phyloP scores from a whole-genome alignment of 2,888 invertebrate species.

The Pomacea canaliculata region DNA sequence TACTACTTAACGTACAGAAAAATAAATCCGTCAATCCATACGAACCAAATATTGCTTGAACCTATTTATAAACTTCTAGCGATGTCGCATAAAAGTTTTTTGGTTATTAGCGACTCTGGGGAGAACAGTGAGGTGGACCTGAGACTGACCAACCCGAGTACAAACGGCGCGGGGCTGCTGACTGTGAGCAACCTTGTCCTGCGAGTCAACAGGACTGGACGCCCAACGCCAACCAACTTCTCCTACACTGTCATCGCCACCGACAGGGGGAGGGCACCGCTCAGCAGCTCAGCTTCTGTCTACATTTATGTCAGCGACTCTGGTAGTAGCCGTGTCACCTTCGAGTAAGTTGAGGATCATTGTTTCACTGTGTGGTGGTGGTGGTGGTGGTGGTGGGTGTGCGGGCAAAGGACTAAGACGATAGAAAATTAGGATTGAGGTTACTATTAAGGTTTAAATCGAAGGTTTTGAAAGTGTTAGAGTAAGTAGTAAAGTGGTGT shows the following conservation, averaged over 20 bases:
- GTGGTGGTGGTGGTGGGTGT: conserved; percentile 3
- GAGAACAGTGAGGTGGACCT: background rate
- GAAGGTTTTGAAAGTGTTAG: too few species aligned
- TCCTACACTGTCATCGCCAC: background rate
- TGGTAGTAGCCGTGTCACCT: background rate
- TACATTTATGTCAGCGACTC: background rate
- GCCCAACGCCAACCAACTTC: background rate
- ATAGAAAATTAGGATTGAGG: too few species aligned
- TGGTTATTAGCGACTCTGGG: background rate
- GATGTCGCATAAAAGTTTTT: background rate
- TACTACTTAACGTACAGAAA: too few species aligned
- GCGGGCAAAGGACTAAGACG: background rate
- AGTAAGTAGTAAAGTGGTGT: too few species aligned
- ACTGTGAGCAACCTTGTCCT: background rate
- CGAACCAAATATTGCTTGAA: too few species aligned
- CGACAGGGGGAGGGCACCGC: background rate
- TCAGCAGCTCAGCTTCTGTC: background rate
- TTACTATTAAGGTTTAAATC: too few species aligned
- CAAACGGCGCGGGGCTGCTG: background rate
- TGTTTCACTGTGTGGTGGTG: conserved; percentile 7
- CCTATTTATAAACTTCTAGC: too few species aligned
- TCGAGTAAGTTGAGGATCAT: background rate
- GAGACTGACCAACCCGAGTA: background rate
- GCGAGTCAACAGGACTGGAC: background rate
- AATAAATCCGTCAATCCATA: too few species aligned